Conservation (phyloP, 2,113 vertebrate genomes). For the Rallus limicola region DNA sequence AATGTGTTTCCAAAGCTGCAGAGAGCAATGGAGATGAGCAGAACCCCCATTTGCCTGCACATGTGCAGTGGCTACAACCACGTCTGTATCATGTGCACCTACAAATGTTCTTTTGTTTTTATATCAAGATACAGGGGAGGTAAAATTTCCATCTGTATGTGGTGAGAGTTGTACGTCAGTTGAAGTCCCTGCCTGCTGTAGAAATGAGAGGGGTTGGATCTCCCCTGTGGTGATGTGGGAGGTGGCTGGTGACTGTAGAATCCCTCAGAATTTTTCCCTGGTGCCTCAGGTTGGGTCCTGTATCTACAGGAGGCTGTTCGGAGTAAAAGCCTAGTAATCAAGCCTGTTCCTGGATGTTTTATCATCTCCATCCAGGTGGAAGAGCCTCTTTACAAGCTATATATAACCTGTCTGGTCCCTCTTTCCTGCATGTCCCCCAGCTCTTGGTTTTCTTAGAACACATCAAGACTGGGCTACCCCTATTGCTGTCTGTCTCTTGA, state of each 20-base stretch:
- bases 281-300: neutral
- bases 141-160: neutral
- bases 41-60: neutral
- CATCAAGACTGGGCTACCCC: neutral
- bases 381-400: neutral
- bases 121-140: neutral
- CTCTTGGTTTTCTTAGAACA: neutral
- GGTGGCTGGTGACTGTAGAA: neutral
- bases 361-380: neutral
- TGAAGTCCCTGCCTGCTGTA: neutral
- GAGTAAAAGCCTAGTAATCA: neutral
- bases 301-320: neutral
- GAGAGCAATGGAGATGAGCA: neutral
- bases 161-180: neutral
- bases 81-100: rapidly evolving
- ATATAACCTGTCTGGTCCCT: neutral
- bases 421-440: neutral
- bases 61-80: neutral
- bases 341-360: neutral
- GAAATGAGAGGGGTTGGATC: neutral
- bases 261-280: neutral
- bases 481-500: neutral
- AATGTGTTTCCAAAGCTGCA: neutral
- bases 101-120: neutral
- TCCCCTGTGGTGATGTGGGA: rapidly evolving